Evolutionary conservation across 2,888 invertebrate genomes (phyloP), one percentile per base, ranked within the genome.

Genomic region (Lobophora halterata): DNA sequence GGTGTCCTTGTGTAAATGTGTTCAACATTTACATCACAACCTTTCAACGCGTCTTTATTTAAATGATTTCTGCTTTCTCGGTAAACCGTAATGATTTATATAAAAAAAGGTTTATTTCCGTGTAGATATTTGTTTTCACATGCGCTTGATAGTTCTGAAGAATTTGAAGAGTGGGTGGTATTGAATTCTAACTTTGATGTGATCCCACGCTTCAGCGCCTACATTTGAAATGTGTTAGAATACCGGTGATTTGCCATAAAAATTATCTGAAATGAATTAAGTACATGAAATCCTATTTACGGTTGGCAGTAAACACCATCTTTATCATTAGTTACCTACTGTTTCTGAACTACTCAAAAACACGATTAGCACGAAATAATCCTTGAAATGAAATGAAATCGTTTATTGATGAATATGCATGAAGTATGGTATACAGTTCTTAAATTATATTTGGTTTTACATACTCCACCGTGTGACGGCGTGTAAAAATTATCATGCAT

Each of bases 181-280:
- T 38, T 38, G 33, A 39, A 33, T 33, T 49, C 11, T 49, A 46
- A 53, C 47, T 65, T 65, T 62, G 62, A 67, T 61, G 54, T 41
- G 37, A 45, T 38, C 65, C 66, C 65, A 67, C 69, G 65, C 63
- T 19, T 20, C 16, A 10, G 44, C 61, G 54, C 61, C 63, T 50
- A 61, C 65, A 32, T 32, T 28, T 18, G 13, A 31, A 12, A 24
- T 26, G 9, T 21, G n/a, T 26, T 13, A 5, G 4, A 32, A 18
- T 25, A 17, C 27, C 27, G 8, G 28, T 28, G 17, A 17, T 32
- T 28, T 21, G 12, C 9, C 26, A 26, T 23, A 27, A 27, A 30
- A 20, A 8, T 17, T 29, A 37, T 20, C 9, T 26, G 14, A 26
- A 37, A 29, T 26, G 14, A 26, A 37, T 25, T 25, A 26, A 5